These are phyloP conservation scores for Hippopotamus amphibius DNA, from an alignment of 2,113 vertebrate genomes.

Conservation along the genomic window DNA sequence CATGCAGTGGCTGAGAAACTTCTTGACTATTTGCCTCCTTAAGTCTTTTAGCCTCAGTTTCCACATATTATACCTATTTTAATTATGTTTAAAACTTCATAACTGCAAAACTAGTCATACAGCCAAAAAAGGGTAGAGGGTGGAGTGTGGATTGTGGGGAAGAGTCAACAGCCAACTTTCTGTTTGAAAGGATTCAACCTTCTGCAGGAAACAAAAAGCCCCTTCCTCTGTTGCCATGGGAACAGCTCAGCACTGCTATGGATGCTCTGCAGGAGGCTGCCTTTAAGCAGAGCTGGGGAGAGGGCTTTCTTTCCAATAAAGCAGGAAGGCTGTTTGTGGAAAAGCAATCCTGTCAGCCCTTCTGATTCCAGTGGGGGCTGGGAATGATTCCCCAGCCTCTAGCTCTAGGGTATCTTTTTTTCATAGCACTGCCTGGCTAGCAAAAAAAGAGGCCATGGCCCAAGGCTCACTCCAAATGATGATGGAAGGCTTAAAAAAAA, in stretches of 20 bases:
- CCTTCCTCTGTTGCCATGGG: slow-evolving; percentile 76
- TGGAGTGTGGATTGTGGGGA: neutral
- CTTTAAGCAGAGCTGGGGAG: slow-evolving; percentile 53
- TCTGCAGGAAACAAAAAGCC: slow-evolving; percentile 73
- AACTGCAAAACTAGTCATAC: slow-evolving; percentile 21
- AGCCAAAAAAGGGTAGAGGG: neutral
- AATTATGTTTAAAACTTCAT: neutral
- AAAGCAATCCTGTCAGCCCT: neutral
- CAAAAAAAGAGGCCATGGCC: neutral
- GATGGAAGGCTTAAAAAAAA: no score
- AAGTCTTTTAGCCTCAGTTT: slow-evolving; percentile 28
- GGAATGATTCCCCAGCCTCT: neutral
- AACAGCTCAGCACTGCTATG: slow-evolving; percentile 45
- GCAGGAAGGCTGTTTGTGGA: neutral
- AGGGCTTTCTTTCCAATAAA: slow-evolving; percentile 54
- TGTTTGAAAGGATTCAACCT: slow-evolving; percentile 51
- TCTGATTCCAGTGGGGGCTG: neutral
- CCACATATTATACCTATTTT: neutral
- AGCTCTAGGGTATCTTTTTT: neutral
- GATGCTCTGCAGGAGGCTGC: slow-evolving; percentile 67
- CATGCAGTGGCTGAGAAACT: neutral
- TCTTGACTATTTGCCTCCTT: neutral
- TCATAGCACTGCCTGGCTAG: neutral
- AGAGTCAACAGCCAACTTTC: slow-evolving; percentile 60
- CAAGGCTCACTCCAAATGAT: neutral